phyloP scores from a whole-genome alignment of 2,113 vertebrate species.

The Phalacrocorax pelagicus region DNA sequence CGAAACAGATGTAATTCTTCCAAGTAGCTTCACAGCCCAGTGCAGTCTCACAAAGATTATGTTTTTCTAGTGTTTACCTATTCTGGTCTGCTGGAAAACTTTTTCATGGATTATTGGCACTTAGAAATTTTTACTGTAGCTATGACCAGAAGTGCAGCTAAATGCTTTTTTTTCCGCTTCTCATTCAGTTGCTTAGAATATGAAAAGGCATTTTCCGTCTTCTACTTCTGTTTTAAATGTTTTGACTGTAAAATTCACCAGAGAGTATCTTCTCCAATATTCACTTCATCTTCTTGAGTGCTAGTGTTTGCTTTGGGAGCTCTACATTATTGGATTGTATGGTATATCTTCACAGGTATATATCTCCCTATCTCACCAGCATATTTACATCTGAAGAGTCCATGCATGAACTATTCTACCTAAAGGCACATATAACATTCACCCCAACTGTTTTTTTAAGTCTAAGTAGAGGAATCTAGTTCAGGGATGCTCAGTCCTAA shows the following conservation, averaged over 20 bases:
- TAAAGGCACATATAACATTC: slow-evolving; percentile 4
- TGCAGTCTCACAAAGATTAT: background rate
- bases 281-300: slow-evolving; percentile 23
- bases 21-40: background rate
- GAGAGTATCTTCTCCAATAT: slow-evolving; percentile 7
- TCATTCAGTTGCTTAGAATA: background rate
- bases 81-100: background rate
- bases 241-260: background rate
- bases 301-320: slow-evolving; percentile 17
- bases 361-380: background rate
- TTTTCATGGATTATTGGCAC: background rate
- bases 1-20: background rate
- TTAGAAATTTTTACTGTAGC: background rate
- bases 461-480: background rate
- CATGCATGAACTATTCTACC: background rate
- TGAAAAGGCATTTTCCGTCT: background rate
- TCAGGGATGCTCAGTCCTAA: background rate
- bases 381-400: background rate
- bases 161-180: background rate
- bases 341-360: background rate
- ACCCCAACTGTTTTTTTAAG: background rate
- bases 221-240: background rate
- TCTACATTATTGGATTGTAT: background rate
- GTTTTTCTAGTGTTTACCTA: background rate
- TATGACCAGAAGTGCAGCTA: background rate